phyloP scores from a whole-genome alignment of 2,113 vertebrate genomes.

The Leucoraja erinaceus region DNA sequence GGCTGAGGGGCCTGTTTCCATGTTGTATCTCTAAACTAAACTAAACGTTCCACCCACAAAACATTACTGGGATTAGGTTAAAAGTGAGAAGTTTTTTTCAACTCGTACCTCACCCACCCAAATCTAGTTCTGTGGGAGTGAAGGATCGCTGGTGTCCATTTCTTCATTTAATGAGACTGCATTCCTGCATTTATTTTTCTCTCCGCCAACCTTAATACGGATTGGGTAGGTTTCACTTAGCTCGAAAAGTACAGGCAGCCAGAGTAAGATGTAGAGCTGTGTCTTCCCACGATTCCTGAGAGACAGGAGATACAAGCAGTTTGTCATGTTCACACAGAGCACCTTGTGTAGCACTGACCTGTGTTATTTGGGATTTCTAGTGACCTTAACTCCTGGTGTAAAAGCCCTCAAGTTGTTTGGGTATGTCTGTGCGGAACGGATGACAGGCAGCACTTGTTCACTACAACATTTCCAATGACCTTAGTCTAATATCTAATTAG shows the following conservation, averaged over 20 bases:
- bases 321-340: background rate
- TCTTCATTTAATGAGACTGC: background rate
- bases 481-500: too few species aligned
- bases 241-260: too few species aligned
- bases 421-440: background rate
- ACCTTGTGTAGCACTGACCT: background rate
- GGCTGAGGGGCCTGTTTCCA: too few species aligned
- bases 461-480: too few species aligned
- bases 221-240: background rate
- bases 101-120: background rate
- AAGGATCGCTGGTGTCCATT: background rate
- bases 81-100: background rate
- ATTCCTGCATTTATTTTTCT: background rate
- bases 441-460: too few species aligned
- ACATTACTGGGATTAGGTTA: background rate
- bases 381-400: background rate
- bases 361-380: background rate
- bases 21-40: too few species aligned
- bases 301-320: background rate
- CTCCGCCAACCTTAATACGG: background rate
- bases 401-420: background rate
- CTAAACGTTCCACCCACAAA: background rate
- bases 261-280: background rate
- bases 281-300: background rate
- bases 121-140: background rate